These are phyloP conservation scores for Sander lucioperca DNA, from an alignment of 2,113 vertebrate genomes.

Conservation along the genomic window DNA sequence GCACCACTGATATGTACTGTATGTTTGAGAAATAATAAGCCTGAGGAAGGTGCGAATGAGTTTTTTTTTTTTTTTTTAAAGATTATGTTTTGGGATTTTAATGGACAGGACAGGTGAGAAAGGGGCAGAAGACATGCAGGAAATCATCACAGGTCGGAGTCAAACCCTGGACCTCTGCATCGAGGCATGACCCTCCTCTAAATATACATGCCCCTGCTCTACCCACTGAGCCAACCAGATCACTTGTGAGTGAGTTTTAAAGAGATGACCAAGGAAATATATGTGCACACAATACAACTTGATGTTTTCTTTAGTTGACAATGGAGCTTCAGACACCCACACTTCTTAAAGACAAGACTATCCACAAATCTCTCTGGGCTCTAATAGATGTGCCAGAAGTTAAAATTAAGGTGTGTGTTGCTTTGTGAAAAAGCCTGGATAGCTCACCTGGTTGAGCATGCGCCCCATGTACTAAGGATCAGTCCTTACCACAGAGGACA, in stretches of 20 bases:
- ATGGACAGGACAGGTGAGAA: too few species aligned
- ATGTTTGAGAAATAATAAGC: neutral
- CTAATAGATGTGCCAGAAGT: neutral
- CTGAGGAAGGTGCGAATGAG: neutral
- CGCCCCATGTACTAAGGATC: too few species aligned
- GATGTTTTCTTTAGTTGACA: neutral
- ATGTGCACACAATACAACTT: neutral
- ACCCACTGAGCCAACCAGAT: too few species aligned
- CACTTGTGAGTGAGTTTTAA: neutral
- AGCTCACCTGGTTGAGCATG: too few species aligned
- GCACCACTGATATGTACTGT: neutral
- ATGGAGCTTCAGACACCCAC: neutral
- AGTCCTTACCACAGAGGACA: too few species aligned
- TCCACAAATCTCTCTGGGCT: neutral
- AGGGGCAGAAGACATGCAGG: too few species aligned
- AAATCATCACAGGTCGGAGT: too few species aligned
- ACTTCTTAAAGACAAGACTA: neutral
- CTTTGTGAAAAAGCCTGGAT: constrained; percentile 10
- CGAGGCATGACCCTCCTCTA: too few species aligned
- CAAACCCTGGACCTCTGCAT: too few species aligned
- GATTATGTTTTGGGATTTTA: too few species aligned
- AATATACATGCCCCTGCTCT: too few species aligned
- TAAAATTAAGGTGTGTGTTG: constrained; percentile 1
- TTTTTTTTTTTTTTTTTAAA: too few species aligned
- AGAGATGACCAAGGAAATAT: neutral